Conservation (phyloP, 2,888 invertebrate species). For the Chaitophorus viminalis region DNA sequence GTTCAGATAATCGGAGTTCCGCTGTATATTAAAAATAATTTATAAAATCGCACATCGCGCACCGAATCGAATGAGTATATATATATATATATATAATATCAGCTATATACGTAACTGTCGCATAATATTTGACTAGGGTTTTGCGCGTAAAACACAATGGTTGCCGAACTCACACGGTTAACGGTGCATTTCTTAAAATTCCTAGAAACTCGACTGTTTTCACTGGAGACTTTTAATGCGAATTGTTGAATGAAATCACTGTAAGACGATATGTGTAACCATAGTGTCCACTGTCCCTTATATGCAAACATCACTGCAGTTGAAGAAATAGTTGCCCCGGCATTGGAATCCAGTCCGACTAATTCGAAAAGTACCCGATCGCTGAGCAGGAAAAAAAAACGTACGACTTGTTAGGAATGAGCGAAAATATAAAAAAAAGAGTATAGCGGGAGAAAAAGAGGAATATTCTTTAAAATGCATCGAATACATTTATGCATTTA, state of each 20-base stretch:
- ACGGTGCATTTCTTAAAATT: not conserved
- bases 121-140: too few relatives aligned
- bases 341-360: slow-evolving; percentile 18
- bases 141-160: too few relatives aligned
- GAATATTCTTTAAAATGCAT: slow-evolving; percentile 31
- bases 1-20: too few relatives aligned
- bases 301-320: slow-evolving; percentile 26
- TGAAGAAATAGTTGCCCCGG: slow-evolving; percentile 53
- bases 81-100: too few relatives aligned
- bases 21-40: too few relatives aligned
- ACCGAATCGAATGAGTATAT: too few relatives aligned
- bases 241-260: slow-evolving; percentile 36
- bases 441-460: not conserved
- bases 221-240: slow-evolving; percentile 11
- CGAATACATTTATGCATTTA: slow-evolving; percentile 47
- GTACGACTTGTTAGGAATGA: slow-evolving; percentile 21
- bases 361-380: slow-evolving; percentile 53
- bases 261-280: slow-evolving; percentile 11
- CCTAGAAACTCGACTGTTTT: not conserved
- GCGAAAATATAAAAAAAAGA: too few relatives aligned
- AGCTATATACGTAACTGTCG: too few relatives aligned
- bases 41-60: too few relatives aligned
- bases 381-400: slow-evolving; percentile 56
- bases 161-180: not conserved
- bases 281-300: not conserved